Base-by-base conservation (phyloP, 1,140 invertebrate genomes). In the Oedothorax gibbosus region DNA sequence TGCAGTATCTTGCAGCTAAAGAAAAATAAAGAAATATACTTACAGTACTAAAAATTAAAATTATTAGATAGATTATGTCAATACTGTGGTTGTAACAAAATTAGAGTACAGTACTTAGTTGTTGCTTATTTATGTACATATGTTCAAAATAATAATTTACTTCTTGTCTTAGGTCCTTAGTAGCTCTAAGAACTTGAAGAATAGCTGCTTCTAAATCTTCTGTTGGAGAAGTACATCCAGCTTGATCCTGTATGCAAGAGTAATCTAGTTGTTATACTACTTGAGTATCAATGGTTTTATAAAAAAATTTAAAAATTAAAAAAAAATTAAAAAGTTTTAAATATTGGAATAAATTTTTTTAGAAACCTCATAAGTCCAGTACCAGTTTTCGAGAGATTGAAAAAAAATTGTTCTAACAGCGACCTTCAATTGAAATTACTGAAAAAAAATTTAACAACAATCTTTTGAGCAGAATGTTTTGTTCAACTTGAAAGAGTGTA, bases 121-220 rank as follows among this genome's bases (percentile, higher is more conserved):
- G 15, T 7, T 20, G 18, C 10, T 21, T 21, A 57, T 21, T 15
- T 20, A 14, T 73, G 3, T 15, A 75, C 35, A 75, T 20, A 57
- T 56, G 11, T 20, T 12, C 3, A 14, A 57, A 35, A 10, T 60
- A 54, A n/a, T 49, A 4, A 49, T 71, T 35, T 80, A 91, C 90
- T 90, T 96, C 94, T 87, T 94, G 92, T 71, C 94, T 93, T 64
- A 97, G 91, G 87, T 95, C 94, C 86, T 93, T 92, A 5, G 94
- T 93, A 9, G 94, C 93, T 86, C 93, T 92, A 65, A 96, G 88
- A 73, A 95, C 93, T 68, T 93, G 93, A 78, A 94, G 90, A 18
- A 97, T 94, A 15, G 94, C 93, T 76, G 94, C 93, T 87, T 96
- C 94, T 85, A 96, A 91, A 81, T 95, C 94, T 57, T 93, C 93